Evolutionary conservation across 2,888 invertebrate genomes (phyloP), one percentile per base, ranked within the genome.

Genomic region (Graphium colonna): DNA sequence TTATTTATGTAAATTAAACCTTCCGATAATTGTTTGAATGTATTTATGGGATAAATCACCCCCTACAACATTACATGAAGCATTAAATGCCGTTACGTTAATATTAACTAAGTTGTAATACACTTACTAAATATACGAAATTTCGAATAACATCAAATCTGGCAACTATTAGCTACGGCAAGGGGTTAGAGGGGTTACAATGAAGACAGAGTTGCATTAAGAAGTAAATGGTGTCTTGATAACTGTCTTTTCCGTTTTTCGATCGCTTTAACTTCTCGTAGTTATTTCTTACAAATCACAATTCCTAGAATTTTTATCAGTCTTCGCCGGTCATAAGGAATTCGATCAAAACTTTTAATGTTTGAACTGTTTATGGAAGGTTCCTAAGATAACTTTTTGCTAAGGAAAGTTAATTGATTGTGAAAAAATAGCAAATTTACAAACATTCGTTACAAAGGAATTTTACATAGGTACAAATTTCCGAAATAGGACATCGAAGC

Each of bases 381-480:
- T 69, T 76, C 75, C 71, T 73, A 77, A 69, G 74, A 73, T 75
- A 68, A 10, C 1, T 55, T 69, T 70, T 64, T 71, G 63, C 82
- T 82, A 81, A 86, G 82, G 67, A 71, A 81, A 73, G 67, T 67
- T 21, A 60, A 75, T 66, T 56, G 60, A 69, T 74, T 76, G 77
- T 85, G 85, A 82, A 88, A 87, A 88, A 86, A 87, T 88, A 89
- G 87, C 84, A 71, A 79, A 77, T 83, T 81, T 84, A 85, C 82
- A 86, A 81, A 82, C 74, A 73, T 79, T 81, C 73, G 63, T 69
- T 82, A 81, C 74, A 60, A 79, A 74, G 75, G 73, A 76, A 83
- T 75, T 83, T 83, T 84, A 88, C 79, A 84, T 38, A 64, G 74
- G 73, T 82, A 83, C 73, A 79, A 72, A 69, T 73, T 68, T 72